Base-by-base conservation (phyloP, 2,113 vertebrate genomes). In the Brachyhypopomus occidentalis region DNA sequence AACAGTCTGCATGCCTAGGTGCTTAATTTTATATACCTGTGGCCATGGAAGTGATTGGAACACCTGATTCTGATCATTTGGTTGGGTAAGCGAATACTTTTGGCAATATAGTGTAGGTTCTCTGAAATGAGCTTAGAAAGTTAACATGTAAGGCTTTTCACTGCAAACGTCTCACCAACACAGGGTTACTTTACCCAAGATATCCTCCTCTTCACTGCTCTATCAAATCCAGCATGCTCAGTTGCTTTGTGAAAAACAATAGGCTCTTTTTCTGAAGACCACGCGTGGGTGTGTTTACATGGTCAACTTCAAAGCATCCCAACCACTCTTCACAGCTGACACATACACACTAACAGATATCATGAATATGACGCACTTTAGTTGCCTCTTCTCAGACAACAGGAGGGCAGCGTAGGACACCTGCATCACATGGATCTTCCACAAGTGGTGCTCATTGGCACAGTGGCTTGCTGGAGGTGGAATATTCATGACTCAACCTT, bases 251-350 rank as follows among this genome's bases (percentile, higher is more conserved):
- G 41, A 48, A 30, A 67, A 81, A 74, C 72, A 55, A 75, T 22
- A 67, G 62, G 7, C 34, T 59, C 30, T 20, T 55, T 64, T 77
- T 77, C 25, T 12, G 22, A 55, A 56, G 66, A 70, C 55, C 72
- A 36, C 19, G 5, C 27, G 56, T 59, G 48, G 76, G 62, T 45
- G 36, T 45, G 22, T 72, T 38, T 62, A 17, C 67, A 62, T 55
- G 23, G 48, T 58, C 48, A 60, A 30, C 78, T 72, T 72, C 56
- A 62, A 79, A 79, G 56, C 25, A 25, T 34, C 72, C 30, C 25
- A 75, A 30, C 48, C 72, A 59, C 8, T 5, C 69, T 52, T 66
- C 60, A 38, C 14, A 48, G 23, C 72, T 58, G 27, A 75, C 72
- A 59, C 72, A 75, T 52, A 63, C 78, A 73, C 36, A 55, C 25